Percentiles rank a stretch among this genome's conserved stretches.
phyloP scores from a whole-genome alignment of 1,140 invertebrate species.

The Papilio helenus region DNA sequence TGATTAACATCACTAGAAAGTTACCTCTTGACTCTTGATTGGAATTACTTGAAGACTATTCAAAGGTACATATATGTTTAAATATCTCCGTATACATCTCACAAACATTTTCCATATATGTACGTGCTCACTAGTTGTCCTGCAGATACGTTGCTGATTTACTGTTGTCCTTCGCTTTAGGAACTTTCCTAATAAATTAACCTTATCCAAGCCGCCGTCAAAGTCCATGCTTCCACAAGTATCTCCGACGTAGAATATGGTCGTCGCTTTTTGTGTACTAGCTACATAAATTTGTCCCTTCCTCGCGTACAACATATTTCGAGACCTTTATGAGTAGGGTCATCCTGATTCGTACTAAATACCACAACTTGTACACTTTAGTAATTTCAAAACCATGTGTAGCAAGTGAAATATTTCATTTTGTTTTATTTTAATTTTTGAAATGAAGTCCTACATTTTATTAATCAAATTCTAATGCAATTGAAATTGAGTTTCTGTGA shows the following conservation, averaged over 20 bases:
- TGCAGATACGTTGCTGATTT: conserved; percentile 67
- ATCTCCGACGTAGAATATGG: conserved; percentile 58
- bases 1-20: neutral
- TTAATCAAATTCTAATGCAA: no score
- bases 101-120: conserved; percentile 31
- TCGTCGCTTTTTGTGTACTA: conserved; percentile 65
- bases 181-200: conserved; percentile 78
- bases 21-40: conserved; percentile 11
- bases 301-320: conserved; percentile 63
- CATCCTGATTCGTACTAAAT: conserved; percentile 54
- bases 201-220: conserved; percentile 70
- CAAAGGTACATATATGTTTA: neutral
- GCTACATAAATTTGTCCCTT: conserved; percentile 72
- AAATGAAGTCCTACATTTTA: neutral
- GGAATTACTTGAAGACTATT: neutral
- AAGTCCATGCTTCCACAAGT: conserved; percentile 63
- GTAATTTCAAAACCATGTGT: conserved; percentile 51
- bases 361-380: conserved; percentile 68
- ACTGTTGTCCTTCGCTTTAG: conserved; percentile 57
- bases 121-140: conserved; percentile 51
- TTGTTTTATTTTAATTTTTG: neutral
- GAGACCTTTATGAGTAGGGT: conserved; percentile 72
- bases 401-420: neutral
- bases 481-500: no score
- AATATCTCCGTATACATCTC: neutral